phyloP scores from a whole-genome alignment of 2,888 invertebrate species.

The Epinotia nisella region DNA sequence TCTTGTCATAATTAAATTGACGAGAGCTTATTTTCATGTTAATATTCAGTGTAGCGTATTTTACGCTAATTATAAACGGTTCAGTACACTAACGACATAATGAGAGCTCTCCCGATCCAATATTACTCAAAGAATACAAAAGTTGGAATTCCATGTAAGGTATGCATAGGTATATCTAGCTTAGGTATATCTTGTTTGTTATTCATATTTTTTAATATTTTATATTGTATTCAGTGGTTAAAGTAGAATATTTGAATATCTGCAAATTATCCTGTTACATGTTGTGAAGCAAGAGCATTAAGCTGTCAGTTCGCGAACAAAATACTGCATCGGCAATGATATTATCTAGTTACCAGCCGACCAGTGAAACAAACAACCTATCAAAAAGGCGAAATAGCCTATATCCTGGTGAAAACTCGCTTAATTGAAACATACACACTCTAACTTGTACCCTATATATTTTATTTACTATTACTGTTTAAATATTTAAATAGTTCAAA shows the following conservation, averaged over 20 bases:
- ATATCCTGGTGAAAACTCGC: constrained; percentile 35
- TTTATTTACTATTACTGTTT: constrained; percentile 45
- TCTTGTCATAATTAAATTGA: constrained; percentile 53
- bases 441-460: constrained; percentile 44
- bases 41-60: constrained; percentile 62
- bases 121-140: constrained; percentile 40
- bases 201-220: neutral
- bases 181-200: neutral
- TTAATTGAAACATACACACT: constrained; percentile 49
- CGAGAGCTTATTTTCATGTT: constrained; percentile 55
- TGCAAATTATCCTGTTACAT: neutral
- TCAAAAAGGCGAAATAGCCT: constrained; percentile 41
- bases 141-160: constrained; percentile 19
- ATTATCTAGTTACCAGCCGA: constrained; percentile 17
- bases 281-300: neutral
- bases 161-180: neutral
- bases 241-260: neutral
- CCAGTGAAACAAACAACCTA: constrained; percentile 34
- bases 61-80: constrained; percentile 63
- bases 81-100: constrained; percentile 59
- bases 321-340: constrained; percentile 20
- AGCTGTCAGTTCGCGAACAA: constrained; percentile 3
- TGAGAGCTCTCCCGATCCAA: constrained; percentile 53
- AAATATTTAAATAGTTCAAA: constrained; percentile 37
- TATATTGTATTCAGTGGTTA: no score